Conservation (phyloP, 1,140 invertebrate species). For the Manduca sexta region DNA sequence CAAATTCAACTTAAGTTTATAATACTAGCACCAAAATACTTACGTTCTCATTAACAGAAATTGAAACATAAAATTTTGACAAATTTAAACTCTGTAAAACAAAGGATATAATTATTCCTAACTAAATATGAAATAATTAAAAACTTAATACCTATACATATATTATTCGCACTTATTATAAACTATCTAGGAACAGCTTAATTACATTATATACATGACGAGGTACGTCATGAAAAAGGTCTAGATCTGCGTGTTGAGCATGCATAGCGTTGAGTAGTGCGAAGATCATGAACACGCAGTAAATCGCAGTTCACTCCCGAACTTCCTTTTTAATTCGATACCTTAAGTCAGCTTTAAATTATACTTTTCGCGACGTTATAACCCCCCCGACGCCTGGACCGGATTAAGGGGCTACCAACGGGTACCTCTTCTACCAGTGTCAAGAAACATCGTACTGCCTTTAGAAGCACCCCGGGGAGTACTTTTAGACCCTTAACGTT, state of each 20-base stretch:
- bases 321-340: conserved; percentile 69
- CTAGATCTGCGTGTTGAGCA: too few relatives aligned
- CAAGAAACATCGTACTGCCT: conserved; percentile 59
- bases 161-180: too few relatives aligned
- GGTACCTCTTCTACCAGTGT: conserved; percentile 60
- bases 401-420: conserved; percentile 53
- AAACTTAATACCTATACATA: too few relatives aligned
- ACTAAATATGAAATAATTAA: too few relatives aligned
- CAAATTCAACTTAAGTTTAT: not conserved
- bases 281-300: not conserved
- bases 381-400: conserved; percentile 53
- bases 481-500: conserved; percentile 68
- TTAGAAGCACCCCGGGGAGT: conserved; percentile 60
- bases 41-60: not conserved
- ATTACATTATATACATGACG: too few relatives aligned
- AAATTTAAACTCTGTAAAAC: too few relatives aligned
- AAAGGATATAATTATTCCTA: not conserved
- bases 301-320: conserved; percentile 3
- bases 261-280: too few relatives aligned
- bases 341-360: conserved; percentile 70
- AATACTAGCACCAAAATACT: not conserved
- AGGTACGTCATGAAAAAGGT: too few relatives aligned
- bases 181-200: too few relatives aligned
- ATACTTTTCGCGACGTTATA: conserved; percentile 66
- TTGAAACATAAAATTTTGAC: too few relatives aligned